Evolutionary conservation across 2,888 invertebrate genomes (phyloP).

Genomic region (Andrena haemorrhoa): DNA sequence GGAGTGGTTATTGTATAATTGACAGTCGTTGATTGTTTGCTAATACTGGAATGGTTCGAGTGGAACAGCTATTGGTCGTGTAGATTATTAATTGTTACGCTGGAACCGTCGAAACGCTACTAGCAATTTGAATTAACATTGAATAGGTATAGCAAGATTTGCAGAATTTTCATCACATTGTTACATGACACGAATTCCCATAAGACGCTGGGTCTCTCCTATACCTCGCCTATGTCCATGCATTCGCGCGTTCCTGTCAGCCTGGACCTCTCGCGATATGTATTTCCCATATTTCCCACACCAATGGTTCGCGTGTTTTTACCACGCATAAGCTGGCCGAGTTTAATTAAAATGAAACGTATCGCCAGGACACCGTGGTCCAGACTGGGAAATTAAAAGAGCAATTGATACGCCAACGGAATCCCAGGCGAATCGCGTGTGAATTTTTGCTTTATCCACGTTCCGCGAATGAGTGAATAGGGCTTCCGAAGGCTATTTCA

Average conservation of each 20-base stretch:
- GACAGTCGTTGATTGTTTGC: too few species aligned
- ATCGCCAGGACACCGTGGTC: slow-evolving; percentile 17
- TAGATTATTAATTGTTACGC: too few species aligned
- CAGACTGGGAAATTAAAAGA: slow-evolving; percentile 32
- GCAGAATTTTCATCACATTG: neutral
- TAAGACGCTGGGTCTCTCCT: neutral
- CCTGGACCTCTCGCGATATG: neutral
- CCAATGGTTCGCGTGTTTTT: slow-evolving; percentile 6
- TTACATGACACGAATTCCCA: too few species aligned
- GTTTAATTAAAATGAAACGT: slow-evolving; percentile 50
- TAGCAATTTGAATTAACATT: too few species aligned
- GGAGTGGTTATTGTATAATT: too few species aligned
- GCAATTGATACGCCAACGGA: slow-evolving; percentile 21
- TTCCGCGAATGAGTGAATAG: neutral
- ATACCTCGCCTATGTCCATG: neutral
- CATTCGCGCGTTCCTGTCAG: neutral
- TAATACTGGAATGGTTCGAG: too few species aligned
- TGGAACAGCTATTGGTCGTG: too few species aligned
- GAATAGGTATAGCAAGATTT: neutral
- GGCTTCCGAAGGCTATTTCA: neutral
- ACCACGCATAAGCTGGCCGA: neutral
- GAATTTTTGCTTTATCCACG: neutral
- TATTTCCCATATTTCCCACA: slow-evolving; percentile 20
- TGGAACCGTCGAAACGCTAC: too few species aligned
- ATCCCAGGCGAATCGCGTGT: neutral